These are phyloP conservation scores for Psix sp. DNA, from an alignment of 1,140 invertebrate species.

Conservation along the genomic window DNA sequence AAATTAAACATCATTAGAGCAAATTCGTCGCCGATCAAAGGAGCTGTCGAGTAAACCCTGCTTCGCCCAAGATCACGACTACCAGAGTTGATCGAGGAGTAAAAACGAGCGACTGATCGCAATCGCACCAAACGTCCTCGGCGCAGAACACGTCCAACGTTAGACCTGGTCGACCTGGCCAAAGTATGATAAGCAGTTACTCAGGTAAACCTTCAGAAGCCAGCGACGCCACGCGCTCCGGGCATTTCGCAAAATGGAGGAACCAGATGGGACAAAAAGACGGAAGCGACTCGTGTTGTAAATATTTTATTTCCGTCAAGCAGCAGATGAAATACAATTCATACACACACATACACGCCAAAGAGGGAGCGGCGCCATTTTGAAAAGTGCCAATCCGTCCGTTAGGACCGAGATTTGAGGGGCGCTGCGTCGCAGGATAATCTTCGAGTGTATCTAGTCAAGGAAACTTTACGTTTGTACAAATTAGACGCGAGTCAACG, in stretches of 20 bases:
- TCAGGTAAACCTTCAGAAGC: conserved; percentile 54
- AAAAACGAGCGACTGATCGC: conserved; percentile 8
- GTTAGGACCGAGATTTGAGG: conserved; percentile 30
- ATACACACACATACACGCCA: no score
- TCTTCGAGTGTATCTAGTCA: conserved; percentile 63
- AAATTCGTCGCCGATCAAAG: conserved; percentile 62
- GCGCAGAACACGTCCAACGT: conserved; percentile 25
- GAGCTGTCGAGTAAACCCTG: conserved; percentile 44
- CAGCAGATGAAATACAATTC: no score
- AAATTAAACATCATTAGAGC: conserved; percentile 68
- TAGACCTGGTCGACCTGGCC: conserved; percentile 20
- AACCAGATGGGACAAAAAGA: conserved; percentile 4
- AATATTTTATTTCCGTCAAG: conserved; percentile 52
- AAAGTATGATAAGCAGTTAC: conserved; percentile 52
- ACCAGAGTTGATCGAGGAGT: conserved; percentile 22
- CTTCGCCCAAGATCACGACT: conserved; percentile 48
- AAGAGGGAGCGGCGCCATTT: conserved; percentile 5
- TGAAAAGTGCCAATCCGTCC: conserved; percentile 33
- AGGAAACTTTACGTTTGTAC: conserved; percentile 58
- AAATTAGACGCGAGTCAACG: conserved; percentile 46
- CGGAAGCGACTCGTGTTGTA: conserved; percentile 50
- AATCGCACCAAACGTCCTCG: conserved; percentile 12
- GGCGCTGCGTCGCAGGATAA: conserved; percentile 36
- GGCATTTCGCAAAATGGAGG: conserved; percentile 19
- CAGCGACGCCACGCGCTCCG: conserved; percentile 18